Conservation (phyloP, 2,888 invertebrate species). For the Melinopterus prodromus region DNA sequence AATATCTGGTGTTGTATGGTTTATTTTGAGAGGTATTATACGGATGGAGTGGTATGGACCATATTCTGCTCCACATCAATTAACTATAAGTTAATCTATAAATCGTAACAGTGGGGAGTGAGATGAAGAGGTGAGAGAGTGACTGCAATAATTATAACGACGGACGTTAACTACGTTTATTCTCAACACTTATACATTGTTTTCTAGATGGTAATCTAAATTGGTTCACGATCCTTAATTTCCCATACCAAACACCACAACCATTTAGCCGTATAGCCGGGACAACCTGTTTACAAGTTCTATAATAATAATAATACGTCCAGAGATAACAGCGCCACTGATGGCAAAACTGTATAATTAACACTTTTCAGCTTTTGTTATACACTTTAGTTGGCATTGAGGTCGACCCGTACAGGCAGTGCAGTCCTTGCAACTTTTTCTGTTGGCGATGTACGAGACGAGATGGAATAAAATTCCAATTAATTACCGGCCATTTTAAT, state of each 20-base stretch:
- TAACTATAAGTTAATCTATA: neutral
- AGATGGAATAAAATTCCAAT: constrained; percentile 31
- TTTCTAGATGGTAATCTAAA: constrained; percentile 42
- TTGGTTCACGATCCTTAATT: constrained; percentile 41
- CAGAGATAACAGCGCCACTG: constrained; percentile 8
- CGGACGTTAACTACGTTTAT: constrained; percentile 23
- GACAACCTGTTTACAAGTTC: constrained; percentile 35
- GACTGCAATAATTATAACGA: constrained; percentile 23
- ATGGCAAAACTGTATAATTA: constrained; percentile 12
- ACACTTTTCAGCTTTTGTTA: constrained; percentile 22
- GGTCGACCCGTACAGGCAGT: constrained; percentile 6
- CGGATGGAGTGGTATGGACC: neutral
- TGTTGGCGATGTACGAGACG: neutral
- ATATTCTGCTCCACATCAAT: neutral
- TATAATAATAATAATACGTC: constrained; percentile 23
- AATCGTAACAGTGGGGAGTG: neutral
- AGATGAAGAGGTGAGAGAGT: constrained; percentile 22
- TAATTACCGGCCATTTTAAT: constrained; percentile 31
- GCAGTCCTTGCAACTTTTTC: constrained; percentile 6
- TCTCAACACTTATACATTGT: constrained; percentile 42
- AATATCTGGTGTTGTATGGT: neutral
- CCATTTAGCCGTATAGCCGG: constrained; percentile 33
- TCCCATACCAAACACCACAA: constrained; percentile 38
- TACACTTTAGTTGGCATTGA: constrained; percentile 15
- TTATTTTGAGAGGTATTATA: neutral